A percentile compares a stretch with the other conserved stretches of the same genome.
Evolutionary conservation across 2,797 vertebrate genomes (phyloP).

Genomic region (Lagocephalus sceleratus): DNA sequence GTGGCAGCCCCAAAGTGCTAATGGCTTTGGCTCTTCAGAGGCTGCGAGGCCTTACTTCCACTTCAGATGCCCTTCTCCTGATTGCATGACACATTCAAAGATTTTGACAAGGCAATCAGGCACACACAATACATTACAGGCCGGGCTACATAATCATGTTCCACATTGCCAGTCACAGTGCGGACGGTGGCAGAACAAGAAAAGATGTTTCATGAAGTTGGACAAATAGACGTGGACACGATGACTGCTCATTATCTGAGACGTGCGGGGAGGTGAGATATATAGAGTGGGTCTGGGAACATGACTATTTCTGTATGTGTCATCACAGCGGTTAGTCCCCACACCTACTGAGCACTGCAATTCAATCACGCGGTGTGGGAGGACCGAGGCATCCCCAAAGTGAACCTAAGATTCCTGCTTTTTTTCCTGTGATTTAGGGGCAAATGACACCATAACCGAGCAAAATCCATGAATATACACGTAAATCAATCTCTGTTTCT

Average conservation of each 20-base stretch:
- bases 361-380: slow-evolving; percentile 45
- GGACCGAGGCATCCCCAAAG: slow-evolving; percentile 65
- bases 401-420: slow-evolving; percentile 27
- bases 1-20: slow-evolving; percentile 8
- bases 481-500: slow-evolving; percentile 1
- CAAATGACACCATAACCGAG: slow-evolving; percentile 7
- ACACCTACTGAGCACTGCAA: slow-evolving; percentile 62
- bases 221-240: slow-evolving; percentile 30
- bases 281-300: slow-evolving; percentile 46
- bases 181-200: no score
- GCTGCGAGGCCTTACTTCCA: slow-evolving; percentile 9
- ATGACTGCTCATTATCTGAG: slow-evolving; percentile 39
- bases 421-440: slow-evolving; percentile 32
- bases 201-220: slow-evolving; percentile 26
- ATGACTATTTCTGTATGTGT: slow-evolving; percentile 57
- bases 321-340: slow-evolving; percentile 61
- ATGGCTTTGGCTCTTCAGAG: slow-evolving; percentile 33
- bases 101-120: slow-evolving; percentile 46
- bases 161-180: no score
- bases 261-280: slow-evolving; percentile 37
- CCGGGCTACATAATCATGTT: neutral
- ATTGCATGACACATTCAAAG: slow-evolving; percentile 46
- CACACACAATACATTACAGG: slow-evolving; percentile 24
- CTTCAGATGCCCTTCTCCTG: slow-evolving; percentile 33
- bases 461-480: slow-evolving; percentile 4